phyloP scores from a whole-genome alignment of 30 jellyfish, hydroid and myxozoan species.

The Hydractinia echinata region DNA sequence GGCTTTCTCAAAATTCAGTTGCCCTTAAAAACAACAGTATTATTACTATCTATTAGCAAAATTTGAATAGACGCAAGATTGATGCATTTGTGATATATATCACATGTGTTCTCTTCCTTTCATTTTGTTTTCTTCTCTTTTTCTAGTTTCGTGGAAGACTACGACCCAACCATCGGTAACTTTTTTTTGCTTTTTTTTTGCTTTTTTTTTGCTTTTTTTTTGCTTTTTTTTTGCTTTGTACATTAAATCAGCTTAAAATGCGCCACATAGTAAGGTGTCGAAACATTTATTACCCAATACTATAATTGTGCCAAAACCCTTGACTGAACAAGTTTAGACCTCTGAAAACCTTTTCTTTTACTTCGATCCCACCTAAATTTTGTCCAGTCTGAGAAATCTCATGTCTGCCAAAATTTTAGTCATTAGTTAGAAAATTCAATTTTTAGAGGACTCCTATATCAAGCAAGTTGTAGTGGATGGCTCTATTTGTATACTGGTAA shows the following conservation, averaged over 20 bases:
- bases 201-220: not conserved
- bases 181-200: not conserved
- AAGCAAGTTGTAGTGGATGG: constrained; percentile 99
- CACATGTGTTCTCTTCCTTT: too few relatives aligned
- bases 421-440: not conserved
- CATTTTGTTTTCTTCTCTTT: constrained; percentile 5
- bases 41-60: too few relatives aligned
- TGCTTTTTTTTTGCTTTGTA: not conserved
- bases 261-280: too few relatives aligned
- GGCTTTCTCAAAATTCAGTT: too few relatives aligned
- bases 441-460: constrained; percentile 95
- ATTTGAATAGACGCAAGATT: too few relatives aligned
- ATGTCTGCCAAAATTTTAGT: not conserved
- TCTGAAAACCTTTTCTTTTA: not conserved
- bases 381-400: not conserved
- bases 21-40: too few relatives aligned
- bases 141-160: constrained; percentile 96
- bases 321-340: too few relatives aligned
- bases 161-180: constrained; percentile 98
- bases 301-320: too few relatives aligned
- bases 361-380: not conserved
- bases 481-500: constrained; percentile 88
- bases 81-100: too few relatives aligned
- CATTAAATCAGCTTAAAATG: too few relatives aligned
- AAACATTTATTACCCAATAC: too few relatives aligned